These are phyloP conservation scores for Uropsilus gracilis DNA, from an alignment of 2,113 vertebrate species.

Conservation along the genomic window DNA sequence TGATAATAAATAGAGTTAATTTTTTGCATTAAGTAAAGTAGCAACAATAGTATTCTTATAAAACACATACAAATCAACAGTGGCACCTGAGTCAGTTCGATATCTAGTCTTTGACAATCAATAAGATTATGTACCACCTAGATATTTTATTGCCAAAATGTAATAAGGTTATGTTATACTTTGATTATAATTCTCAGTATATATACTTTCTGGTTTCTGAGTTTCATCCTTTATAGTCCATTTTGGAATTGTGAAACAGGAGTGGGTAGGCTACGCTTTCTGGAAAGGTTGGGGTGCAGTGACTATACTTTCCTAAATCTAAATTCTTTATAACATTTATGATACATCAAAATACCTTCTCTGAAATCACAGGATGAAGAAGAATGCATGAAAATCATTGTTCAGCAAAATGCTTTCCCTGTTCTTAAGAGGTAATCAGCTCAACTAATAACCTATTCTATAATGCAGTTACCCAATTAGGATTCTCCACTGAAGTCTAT, in stretches of 20 bases:
- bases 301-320: constrained; percentile 43
- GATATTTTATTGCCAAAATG: constrained; percentile 29
- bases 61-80: neutral
- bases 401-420: neutral
- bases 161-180: neutral
- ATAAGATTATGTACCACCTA: neutral
- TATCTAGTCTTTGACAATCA: constrained; percentile 4
- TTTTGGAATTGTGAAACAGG: neutral
- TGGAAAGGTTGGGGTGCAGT: neutral
- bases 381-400: constrained; percentile 64
- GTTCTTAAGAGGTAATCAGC: neutral
- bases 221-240: neutral
- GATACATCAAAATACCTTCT: constrained; percentile 72
- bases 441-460: constrained; percentile 32
- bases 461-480: neutral
- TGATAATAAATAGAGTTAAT: neutral
- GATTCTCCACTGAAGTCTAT: neutral
- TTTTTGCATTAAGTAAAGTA: neutral
- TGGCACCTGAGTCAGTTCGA: neutral
- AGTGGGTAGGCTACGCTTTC: neutral
- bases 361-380: constrained; percentile 71
- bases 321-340: constrained; percentile 60
- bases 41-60: neutral
- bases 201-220: neutral
- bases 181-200: constrained; percentile 50